Base-by-base conservation (phyloP, 2,888 invertebrate genomes). In the Eudemis profundana region DNA sequence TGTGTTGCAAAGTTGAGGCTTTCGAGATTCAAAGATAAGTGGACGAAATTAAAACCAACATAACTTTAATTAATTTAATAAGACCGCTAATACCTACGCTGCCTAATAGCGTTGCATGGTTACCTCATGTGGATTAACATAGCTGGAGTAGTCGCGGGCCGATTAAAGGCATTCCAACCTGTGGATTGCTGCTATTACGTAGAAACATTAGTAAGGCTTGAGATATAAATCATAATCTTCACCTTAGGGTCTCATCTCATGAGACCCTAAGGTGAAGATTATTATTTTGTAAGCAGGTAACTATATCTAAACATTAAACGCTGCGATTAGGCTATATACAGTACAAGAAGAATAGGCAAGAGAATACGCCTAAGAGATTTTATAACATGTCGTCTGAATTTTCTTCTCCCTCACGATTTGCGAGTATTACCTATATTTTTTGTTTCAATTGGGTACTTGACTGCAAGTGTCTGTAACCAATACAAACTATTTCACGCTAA, bases 91-190 rank as follows among this genome's bases (percentile, higher is more conserved):
- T 50, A 40, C n/a, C n/a, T n/a, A n/a, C 17, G 49, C 40, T 49
- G 17, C 49, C 44, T 49, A 40, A 49, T 63, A 47, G 29, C 49
- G 15, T 46, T 51, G 61, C 51, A n/a, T 47, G 51, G 53, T 64
- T 57, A 50, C 63, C 57, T 46, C 53, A 61, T 23, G 53, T 10
- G 51, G 61, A 61, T 61, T 56, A 56, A 63, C 47, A 40, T 62
- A 54, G 40, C 40, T 63, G 8, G 42, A 27, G 54, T 27, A 10
- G 5, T 33, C 14, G 56, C 47, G 47, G 56, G 21, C 17, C 29
- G 40, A 56, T 56, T 49, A 63, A 56, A 47, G 19, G 63, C 56
- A 56, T 63, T 4, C 38, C 38, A 19, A 46, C 23, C 61, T 53
- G 36, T 54, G 54, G 49, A 56, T 46, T 54, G 56, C 38, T 29